A percentile compares a stretch with the other conserved stretches of the same genome.
Evolutionary conservation across 2,888 invertebrate genomes (phyloP).

Genomic region (Eupithecia tripunctaria): DNA sequence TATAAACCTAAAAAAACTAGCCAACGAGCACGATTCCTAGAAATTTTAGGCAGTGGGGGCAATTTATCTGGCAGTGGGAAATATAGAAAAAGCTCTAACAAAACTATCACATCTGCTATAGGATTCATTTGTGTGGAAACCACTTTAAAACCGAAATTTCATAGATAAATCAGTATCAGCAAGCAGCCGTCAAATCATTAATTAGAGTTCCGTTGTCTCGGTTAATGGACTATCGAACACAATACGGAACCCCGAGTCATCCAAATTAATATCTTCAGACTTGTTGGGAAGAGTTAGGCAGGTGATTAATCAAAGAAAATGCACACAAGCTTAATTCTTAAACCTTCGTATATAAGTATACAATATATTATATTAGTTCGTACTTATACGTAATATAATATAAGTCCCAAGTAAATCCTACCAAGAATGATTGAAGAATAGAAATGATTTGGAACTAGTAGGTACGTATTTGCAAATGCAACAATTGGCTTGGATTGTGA

Average conservation of each 20-base stretch:
- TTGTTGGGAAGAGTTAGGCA: constrained; percentile 10
- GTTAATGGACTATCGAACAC: constrained; percentile 59
- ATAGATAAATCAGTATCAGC: constrained; percentile 7
- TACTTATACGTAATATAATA: too few species aligned
- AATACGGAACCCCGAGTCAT: constrained; percentile 51
- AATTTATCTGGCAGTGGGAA: background rate
- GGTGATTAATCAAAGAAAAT: constrained; percentile 14
- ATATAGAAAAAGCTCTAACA: background rate
- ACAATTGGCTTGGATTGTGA: too few species aligned
- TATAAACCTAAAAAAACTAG: too few species aligned
- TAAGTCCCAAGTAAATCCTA: too few species aligned
- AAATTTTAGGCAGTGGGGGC: background rate
- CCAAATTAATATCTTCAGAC: constrained; percentile 48
- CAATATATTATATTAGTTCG: too few species aligned
- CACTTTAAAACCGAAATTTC: background rate
- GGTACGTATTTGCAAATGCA: too few species aligned
- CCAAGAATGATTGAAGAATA: too few species aligned
- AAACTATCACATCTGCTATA: background rate
- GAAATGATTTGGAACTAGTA: too few species aligned
- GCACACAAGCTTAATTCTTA: background rate
- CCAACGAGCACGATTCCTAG: background rate
- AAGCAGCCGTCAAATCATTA: constrained; percentile 48
- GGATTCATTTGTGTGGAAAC: background rate
- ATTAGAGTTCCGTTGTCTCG: constrained; percentile 57
- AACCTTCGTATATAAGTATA: too few species aligned